Evolutionary conservation across 2,888 invertebrate species (phyloP).

Genomic region (Cylloceria caligata): DNA sequence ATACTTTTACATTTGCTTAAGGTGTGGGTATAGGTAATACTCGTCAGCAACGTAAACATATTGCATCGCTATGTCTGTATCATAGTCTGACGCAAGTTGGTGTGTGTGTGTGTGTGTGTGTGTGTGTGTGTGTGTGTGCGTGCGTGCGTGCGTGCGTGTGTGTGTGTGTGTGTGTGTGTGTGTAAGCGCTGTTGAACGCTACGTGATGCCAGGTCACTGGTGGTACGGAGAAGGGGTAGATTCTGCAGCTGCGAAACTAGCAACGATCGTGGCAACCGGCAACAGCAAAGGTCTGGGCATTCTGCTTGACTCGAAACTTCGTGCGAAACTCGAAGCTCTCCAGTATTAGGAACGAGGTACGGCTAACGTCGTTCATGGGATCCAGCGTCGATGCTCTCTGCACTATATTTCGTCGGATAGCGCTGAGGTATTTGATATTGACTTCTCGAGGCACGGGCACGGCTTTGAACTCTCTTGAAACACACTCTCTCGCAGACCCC

Average conservation of each 20-base stretch:
- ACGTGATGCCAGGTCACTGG: conserved; percentile 2
- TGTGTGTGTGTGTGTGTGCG: neutral
- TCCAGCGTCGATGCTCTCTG: conserved; percentile 50
- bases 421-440: conserved; percentile 84
- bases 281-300: conserved; percentile 32
- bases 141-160: neutral
- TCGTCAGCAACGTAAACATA: neutral
- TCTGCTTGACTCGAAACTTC: conserved; percentile 26
- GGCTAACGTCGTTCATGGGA: conserved; percentile 65
- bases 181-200: conserved; percentile 24
- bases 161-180: neutral
- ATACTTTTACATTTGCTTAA: neutral
- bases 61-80: neutral
- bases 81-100: neutral
- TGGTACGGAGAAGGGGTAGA: conserved; percentile 15
- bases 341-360: conserved; percentile 50
- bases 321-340: conserved; percentile 18
- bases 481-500: conserved; percentile 26
- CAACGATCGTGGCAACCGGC: neutral
- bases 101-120: neutral
- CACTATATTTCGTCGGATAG: conserved; percentile 76
- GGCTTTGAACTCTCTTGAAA: conserved; percentile 70
- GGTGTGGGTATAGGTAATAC: neutral
- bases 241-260: conserved; percentile 13
- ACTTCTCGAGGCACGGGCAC: conserved; percentile 81